Conservation (phyloP, 1,140 invertebrate genomes). For the Drosophila nebulosa region DNA sequence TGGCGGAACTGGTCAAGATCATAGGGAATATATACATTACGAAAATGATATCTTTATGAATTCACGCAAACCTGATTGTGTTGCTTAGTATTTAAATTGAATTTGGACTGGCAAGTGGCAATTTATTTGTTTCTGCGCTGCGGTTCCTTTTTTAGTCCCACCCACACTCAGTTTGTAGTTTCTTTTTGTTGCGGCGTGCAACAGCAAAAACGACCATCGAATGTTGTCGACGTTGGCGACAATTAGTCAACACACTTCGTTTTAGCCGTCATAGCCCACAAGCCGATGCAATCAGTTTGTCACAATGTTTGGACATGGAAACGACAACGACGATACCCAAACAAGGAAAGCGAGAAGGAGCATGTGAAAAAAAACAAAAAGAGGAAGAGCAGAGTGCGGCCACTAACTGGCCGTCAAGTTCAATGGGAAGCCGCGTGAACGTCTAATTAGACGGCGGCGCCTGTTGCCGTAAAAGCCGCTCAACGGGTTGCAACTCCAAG, state of each 20-base stretch:
- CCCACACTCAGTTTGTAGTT: neutral
- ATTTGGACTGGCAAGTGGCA: too few relatives aligned
- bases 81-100: too few relatives aligned
- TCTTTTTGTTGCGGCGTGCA: neutral
- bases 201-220: neutral
- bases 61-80: too few relatives aligned
- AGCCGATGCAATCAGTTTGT: constrained; percentile 63
- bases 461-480: constrained; percentile 51
- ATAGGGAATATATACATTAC: too few relatives aligned
- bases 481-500: constrained; percentile 43
- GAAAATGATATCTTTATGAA: too few relatives aligned
- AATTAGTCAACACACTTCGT: constrained; percentile 65
- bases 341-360: neutral
- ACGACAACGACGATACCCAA: constrained; percentile 5
- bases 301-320: constrained; percentile 64
- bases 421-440: constrained; percentile 55
- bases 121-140: neutral
- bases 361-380: neutral
- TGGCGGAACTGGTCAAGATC: too few relatives aligned
- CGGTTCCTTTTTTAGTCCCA: neutral
- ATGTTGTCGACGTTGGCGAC: constrained; percentile 39
- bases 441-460: constrained; percentile 73
- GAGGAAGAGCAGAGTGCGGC: neutral
- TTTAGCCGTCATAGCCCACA: neutral
- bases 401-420: constrained; percentile 15